These are phyloP conservation scores for Drosophila borealis DNA, from an alignment of 2,888 invertebrate genomes.

Conservation along the genomic window DNA sequence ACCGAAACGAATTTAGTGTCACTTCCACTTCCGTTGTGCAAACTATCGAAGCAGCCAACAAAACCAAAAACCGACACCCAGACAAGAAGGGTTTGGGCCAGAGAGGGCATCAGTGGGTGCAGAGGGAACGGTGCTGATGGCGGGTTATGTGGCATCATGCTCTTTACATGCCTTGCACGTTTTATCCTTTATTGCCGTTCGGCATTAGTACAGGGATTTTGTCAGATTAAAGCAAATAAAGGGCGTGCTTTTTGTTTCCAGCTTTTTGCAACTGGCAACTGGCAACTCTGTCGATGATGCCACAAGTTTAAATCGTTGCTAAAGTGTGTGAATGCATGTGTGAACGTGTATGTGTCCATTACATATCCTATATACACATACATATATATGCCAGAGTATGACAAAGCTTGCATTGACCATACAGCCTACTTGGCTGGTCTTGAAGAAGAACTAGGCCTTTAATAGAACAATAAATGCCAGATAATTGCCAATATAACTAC, in stretches of 20 bases:
- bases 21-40: constrained; percentile 79
- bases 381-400: constrained; percentile 11
- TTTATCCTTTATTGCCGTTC: constrained; percentile 82
- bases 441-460: not conserved
- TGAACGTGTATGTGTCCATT: constrained; percentile 16
- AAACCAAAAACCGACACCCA: constrained; percentile 43
- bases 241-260: constrained; percentile 75
- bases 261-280: constrained; percentile 29
- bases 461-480: not conserved
- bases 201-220: constrained; percentile 79
- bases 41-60: constrained; percentile 67
- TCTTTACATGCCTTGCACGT: constrained; percentile 78
- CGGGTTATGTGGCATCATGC: constrained; percentile 44
- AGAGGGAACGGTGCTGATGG: constrained; percentile 1
- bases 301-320: constrained; percentile 71
- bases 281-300: constrained; percentile 55
- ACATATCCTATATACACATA: constrained; percentile 2
- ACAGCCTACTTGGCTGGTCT: not conserved
- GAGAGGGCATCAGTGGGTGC: not conserved
- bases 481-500: not conserved
- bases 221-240: constrained; percentile 78
- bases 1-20: constrained; percentile 78
- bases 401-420: constrained; percentile 5
- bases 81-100: constrained; percentile 6
- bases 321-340: constrained; percentile 20